Evolutionary conservation across 1,140 invertebrate genomes (phyloP).

Genomic region (Hesperophylax magnus): DNA sequence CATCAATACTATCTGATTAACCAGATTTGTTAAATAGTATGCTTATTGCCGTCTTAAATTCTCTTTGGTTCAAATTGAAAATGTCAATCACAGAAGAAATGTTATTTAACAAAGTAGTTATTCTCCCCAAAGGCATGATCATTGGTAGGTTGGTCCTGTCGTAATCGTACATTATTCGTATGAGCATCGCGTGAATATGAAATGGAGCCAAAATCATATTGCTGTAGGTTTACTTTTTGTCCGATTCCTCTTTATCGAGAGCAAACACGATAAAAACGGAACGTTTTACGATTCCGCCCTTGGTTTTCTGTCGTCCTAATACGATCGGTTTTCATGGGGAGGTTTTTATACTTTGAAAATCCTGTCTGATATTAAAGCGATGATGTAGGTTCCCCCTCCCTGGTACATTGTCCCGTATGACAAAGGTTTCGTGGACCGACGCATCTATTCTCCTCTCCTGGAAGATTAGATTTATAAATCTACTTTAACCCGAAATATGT

Average conservation of each 20-base stretch:
- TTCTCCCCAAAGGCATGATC: too few species aligned
- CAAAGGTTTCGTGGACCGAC: conserved; percentile 17
- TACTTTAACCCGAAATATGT: conserved; percentile 5
- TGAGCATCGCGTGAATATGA: background rate
- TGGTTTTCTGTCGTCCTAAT: background rate
- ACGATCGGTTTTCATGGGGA: background rate
- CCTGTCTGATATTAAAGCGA: conserved; percentile 17
- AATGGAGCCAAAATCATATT: background rate
- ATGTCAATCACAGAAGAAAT: too few species aligned
- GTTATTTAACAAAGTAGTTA: too few species aligned
- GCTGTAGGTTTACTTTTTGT: background rate
- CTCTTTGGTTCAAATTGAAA: too few species aligned
- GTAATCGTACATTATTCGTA: too few species aligned
- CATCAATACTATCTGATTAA: too few species aligned
- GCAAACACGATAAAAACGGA: background rate
- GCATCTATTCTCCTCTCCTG: conserved; percentile 22
- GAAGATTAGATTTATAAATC: conserved; percentile 30
- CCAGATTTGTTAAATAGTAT: too few species aligned
- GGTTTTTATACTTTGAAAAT: conserved; percentile 20
- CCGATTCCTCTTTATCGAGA: background rate
- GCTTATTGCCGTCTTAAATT: too few species aligned
- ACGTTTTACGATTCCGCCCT: background rate
- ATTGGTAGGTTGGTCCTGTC: too few species aligned
- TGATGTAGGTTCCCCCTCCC: background rate
- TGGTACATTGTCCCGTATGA: conserved; percentile 6